These are phyloP conservation scores for Mus spicilegus DNA, from an alignment of 2,113 vertebrate genomes.

Conservation along the genomic window DNA sequence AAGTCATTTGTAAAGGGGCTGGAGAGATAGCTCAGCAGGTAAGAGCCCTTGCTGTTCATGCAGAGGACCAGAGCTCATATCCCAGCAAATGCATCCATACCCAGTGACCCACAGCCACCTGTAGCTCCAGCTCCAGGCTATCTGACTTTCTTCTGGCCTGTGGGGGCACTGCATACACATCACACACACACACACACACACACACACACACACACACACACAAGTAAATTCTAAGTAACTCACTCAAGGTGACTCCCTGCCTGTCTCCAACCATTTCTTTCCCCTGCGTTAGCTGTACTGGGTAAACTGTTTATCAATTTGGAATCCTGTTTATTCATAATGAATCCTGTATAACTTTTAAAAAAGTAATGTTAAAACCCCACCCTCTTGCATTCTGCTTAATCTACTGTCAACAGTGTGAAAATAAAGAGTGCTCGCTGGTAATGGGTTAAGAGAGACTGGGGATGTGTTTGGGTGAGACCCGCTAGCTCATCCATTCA, in stretches of 20 bases:
- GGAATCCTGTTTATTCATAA: not conserved
- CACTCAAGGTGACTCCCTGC: not conserved
- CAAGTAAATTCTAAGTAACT: not conserved
- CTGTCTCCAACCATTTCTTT: not conserved
- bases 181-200: not conserved
- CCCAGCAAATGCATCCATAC: not conserved
- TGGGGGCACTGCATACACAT: too few relatives aligned
- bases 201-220: not conserved
- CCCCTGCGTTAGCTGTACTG: not conserved
- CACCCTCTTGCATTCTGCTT: not conserved
- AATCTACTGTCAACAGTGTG: not conserved
- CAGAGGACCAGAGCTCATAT: not conserved
- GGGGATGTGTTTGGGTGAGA: not conserved
- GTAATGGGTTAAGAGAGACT: not conserved
- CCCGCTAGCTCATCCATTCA: not conserved
- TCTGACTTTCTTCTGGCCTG: not conserved
- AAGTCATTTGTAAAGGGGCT: not conserved
- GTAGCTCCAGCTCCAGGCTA: not conserved
- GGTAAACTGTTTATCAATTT: not conserved
- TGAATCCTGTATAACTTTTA: not conserved
- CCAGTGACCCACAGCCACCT: not conserved
- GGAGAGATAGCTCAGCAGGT: not conserved
- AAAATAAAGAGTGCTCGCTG: not conserved
- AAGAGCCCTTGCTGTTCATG: not conserved
- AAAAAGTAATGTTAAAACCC: not conserved